These are phyloP conservation scores for Copidosoma aretas DNA, from an alignment of 2,888 invertebrate genomes.

Conservation along the genomic window DNA sequence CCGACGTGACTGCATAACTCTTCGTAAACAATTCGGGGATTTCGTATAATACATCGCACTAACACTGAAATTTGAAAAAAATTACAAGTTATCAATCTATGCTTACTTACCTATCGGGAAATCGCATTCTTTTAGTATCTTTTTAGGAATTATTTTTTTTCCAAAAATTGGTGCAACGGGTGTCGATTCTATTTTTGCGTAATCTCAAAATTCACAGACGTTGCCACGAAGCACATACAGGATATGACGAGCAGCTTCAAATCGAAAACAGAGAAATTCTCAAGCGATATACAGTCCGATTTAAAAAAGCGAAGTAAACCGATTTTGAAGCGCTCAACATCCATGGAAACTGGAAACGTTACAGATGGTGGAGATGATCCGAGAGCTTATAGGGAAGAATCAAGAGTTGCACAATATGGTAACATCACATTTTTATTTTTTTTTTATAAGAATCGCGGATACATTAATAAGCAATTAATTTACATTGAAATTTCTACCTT, in stretches of 20 bases:
- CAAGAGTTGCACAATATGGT: conserved; percentile 76
- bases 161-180: background rate
- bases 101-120: conserved; percentile 5
- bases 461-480: background rate
- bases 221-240: conserved; percentile 70
- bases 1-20: conserved; percentile 10
- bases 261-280: conserved; percentile 73
- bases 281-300: conserved; percentile 71
- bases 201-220: conserved; percentile 59
- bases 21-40: too few species aligned
- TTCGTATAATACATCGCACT: background rate
- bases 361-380: conserved; percentile 64
- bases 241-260: conserved; percentile 74
- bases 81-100: background rate
- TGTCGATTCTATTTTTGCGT: background rate
- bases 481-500: background rate
- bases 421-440: conserved; percentile 51
- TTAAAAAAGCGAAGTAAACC: conserved; percentile 63
- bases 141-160: background rate
- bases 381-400: conserved; percentile 75
- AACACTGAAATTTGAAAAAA: background rate
- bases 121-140: background rate
- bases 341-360: conserved; percentile 57
- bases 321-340: conserved; percentile 62
- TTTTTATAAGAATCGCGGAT: background rate